Evolutionary conservation across 2,113 vertebrate species (phyloP).

Genomic region (Triplophysa rosa): DNA sequence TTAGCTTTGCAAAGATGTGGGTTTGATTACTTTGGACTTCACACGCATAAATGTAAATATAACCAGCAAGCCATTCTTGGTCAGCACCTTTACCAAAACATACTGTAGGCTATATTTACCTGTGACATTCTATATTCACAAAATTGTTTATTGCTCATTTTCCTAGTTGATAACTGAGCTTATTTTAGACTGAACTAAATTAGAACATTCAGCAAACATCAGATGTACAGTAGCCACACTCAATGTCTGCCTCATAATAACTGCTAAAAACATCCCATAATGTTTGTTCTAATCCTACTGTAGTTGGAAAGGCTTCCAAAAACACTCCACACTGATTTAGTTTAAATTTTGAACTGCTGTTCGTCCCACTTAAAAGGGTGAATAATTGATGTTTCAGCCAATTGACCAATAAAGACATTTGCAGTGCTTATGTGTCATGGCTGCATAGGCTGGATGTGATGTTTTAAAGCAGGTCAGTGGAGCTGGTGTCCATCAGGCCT

Average conservation of each 20-base stretch:
- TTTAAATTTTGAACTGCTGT: conserved; percentile 59
- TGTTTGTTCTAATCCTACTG: conserved; percentile 13
- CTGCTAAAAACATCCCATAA: conserved; percentile 16
- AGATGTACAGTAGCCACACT: too few relatives aligned
- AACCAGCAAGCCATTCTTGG: too few relatives aligned
- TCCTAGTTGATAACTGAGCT: too few relatives aligned
- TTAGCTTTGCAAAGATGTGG: too few relatives aligned
- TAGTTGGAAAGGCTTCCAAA: conserved; percentile 19
- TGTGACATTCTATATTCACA: too few relatives aligned
- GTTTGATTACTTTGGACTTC: too few relatives aligned
- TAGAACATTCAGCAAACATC: too few relatives aligned
- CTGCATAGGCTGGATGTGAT: conserved; percentile 17
- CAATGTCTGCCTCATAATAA: neutral
- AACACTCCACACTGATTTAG: conserved; percentile 58
- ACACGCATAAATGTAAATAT: too few relatives aligned
- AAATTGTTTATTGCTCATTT: too few relatives aligned
- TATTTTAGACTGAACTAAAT: too few relatives aligned
- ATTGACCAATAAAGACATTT: conserved; percentile 56
- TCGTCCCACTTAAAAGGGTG: conserved; percentile 56
- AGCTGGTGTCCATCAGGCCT: conserved; percentile 9
- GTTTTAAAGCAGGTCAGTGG: conserved; percentile 29
- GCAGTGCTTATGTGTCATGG: conserved; percentile 21
- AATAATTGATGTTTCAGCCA: conserved; percentile 64
- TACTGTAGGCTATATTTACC: too few relatives aligned
- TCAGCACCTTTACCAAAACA: too few relatives aligned